Conservation (phyloP, 2,888 invertebrate species). For the Creontiades dilutus region DNA sequence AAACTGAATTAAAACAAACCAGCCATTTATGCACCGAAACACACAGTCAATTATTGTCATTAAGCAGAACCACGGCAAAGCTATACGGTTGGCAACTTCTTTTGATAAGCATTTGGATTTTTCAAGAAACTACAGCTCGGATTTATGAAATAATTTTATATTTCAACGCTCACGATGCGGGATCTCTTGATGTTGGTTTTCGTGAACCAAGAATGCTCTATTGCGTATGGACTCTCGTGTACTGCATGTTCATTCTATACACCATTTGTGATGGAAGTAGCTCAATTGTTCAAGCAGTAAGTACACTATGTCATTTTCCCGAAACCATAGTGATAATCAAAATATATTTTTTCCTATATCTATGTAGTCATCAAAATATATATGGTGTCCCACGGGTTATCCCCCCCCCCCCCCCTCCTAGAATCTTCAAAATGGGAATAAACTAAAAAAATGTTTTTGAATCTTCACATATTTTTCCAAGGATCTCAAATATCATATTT, state of each 20-base stretch:
- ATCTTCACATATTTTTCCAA: too few species aligned
- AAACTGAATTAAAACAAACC: not conserved
- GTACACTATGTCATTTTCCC: not conserved
- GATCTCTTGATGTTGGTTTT: too few species aligned
- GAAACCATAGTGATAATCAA: too few species aligned
- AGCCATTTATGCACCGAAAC: not conserved
- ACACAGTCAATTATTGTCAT: not conserved
- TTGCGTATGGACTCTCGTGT: not conserved
- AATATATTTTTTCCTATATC: too few species aligned
- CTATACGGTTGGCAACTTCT: not conserved
- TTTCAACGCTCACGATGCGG: not conserved
- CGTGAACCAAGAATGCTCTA: not conserved
- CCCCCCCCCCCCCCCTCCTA: too few species aligned
- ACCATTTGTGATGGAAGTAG: not conserved
- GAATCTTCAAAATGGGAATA: too few species aligned
- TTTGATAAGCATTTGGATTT: not conserved
- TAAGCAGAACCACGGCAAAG: not conserved
- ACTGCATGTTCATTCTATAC: not conserved
- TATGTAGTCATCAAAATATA: too few species aligned
- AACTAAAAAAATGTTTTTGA: too few species aligned
- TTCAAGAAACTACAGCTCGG: not conserved
- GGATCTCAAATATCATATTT: too few species aligned
- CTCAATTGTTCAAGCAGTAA: not conserved
- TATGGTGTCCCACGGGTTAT: too few species aligned
- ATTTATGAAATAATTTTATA: not conserved